These are phyloP conservation scores for Teinopalpus imperialis DNA, from an alignment of 2,888 invertebrate genomes.

Conservation along the genomic window DNA sequence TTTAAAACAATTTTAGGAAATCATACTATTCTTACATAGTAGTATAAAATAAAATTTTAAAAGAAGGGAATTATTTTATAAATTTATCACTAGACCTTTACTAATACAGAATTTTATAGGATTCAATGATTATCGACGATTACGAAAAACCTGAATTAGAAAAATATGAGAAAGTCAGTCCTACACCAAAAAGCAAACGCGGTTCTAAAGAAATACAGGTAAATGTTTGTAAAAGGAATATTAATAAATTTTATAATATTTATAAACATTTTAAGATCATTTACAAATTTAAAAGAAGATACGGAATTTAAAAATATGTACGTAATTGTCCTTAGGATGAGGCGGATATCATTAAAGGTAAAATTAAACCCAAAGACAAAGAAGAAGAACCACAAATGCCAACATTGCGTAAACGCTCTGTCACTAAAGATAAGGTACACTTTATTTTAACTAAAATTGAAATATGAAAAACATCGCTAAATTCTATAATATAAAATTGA, in stretches of 20 bases:
- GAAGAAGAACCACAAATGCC: constrained; percentile 70
- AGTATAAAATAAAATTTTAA: too few species aligned
- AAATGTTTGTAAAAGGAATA: constrained; percentile 28
- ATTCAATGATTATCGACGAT: constrained; percentile 83
- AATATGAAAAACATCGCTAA: constrained; percentile 5
- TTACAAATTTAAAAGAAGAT: too few species aligned
- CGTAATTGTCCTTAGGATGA: constrained; percentile 68
- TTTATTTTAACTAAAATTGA: constrained; percentile 3
- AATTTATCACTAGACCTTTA: too few species aligned
- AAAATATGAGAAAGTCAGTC: constrained; percentile 83
- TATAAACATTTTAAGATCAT: too few species aligned
- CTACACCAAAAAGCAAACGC: constrained; percentile 68
- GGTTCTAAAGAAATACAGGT: constrained; percentile 68
- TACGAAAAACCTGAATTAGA: constrained; percentile 88
- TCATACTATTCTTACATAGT: background rate
- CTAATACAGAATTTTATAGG: constrained; percentile 46
- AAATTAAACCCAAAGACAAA: constrained; percentile 72
- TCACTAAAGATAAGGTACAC: constrained; percentile 70
- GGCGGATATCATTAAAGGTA: constrained; percentile 69
- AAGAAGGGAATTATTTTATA: too few species aligned
- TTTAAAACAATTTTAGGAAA: background rate
- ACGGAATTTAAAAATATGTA: too few species aligned
- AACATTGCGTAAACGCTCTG: constrained; percentile 65
- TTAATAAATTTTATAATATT: background rate
- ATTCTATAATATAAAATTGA: too few species aligned